phyloP scores from a whole-genome alignment of 2,888 invertebrate genomes.

The Synanthedon myopaeformis region DNA sequence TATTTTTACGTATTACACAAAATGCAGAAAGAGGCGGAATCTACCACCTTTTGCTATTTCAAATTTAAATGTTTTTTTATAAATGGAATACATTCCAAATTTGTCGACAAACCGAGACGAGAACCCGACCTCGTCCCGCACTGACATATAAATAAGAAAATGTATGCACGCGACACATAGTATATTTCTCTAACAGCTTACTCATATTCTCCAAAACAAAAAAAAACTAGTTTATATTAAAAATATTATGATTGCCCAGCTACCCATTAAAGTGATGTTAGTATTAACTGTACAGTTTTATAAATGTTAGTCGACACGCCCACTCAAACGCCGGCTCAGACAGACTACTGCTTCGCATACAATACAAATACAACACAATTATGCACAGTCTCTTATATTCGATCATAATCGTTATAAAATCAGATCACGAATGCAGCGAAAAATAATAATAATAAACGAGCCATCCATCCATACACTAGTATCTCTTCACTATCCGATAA shows the following conservation, averaged over 20 bases:
- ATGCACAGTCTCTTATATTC: not conserved
- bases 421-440: conserved; percentile 27
- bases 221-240: conserved; percentile 50
- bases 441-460: conserved; percentile 1
- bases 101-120: no score
- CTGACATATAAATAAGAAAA: conserved; percentile 29
- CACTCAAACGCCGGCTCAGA: conserved; percentile 47
- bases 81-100: no score
- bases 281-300: conserved; percentile 61
- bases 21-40: no score
- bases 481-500: conserved; percentile 46
- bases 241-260: conserved; percentile 67
- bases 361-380: no score
- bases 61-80: no score
- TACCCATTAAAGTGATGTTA: conserved; percentile 65
- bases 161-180: conserved; percentile 47
- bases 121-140: conserved; percentile 4
- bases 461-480: conserved; percentile 1
- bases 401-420: conserved; percentile 9
- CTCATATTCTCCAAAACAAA: conserved; percentile 25
- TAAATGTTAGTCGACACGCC: conserved; percentile 40
- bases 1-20: no score
- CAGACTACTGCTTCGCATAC: conserved; percentile 40
- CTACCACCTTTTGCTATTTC: no score
- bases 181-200: conserved; percentile 29